These are phyloP conservation scores for Conus canariensis DNA, from an alignment of 2,888 invertebrate species.

Conservation along the genomic window DNA sequence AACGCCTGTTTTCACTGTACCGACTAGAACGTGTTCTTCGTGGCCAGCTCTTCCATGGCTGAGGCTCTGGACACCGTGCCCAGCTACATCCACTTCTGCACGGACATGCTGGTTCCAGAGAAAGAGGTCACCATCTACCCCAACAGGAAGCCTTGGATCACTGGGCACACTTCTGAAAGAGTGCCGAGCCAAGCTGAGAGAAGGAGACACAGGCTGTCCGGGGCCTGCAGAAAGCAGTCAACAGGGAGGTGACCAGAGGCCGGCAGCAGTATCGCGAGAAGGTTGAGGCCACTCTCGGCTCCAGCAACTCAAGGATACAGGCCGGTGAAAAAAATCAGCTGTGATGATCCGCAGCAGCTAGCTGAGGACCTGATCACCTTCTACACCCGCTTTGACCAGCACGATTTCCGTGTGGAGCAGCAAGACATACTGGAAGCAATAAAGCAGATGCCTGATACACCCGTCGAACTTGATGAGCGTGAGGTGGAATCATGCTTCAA, in stretches of 20 bases:
- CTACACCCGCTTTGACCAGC: not conserved
- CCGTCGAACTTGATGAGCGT: not conserved
- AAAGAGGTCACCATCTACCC: not conserved
- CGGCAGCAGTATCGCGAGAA: not conserved
- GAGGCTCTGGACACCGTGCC: not conserved
- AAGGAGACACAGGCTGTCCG: not conserved
- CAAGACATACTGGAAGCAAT: not conserved
- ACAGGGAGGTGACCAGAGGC: not conserved
- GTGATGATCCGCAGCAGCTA: not conserved
- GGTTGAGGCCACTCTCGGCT: not conserved
- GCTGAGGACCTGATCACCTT: not conserved
- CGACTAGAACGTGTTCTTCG: not conserved
- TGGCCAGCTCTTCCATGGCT: not conserved
- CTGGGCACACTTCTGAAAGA: not conserved
- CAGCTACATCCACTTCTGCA: not conserved
- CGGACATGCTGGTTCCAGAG: not conserved
- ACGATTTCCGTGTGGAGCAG: not conserved
- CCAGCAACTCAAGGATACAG: conserved; percentile 4
- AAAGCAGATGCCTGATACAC: not conserved
- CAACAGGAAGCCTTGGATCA: not conserved
- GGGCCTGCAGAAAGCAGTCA: not conserved
- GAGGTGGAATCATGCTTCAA: not conserved
- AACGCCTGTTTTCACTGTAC: not conserved
- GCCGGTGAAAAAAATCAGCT: not conserved
- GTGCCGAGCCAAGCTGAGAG: not conserved